Evolutionary conservation across 1,140 invertebrate species (phyloP).

Genomic region (Microplitis mediator): DNA sequence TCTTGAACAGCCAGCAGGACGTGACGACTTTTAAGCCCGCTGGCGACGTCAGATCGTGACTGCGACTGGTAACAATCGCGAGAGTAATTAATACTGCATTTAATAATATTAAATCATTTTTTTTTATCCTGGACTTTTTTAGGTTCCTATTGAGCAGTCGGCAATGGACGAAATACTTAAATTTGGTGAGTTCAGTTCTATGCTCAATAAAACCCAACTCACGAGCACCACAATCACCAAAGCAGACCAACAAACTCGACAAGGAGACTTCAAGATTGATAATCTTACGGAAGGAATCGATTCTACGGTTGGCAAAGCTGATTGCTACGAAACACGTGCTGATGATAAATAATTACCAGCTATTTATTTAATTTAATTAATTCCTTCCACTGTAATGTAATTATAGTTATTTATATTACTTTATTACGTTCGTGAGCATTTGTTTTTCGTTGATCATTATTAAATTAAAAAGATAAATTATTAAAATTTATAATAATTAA

Average conservation of each 20-base stretch:
- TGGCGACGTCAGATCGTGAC: conserved; percentile 25
- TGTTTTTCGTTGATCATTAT: not conserved
- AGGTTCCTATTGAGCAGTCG: conserved; percentile 50
- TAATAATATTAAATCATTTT: not conserved
- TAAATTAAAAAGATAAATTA: not conserved
- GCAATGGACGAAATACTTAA: conserved; percentile 55
- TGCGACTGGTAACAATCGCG: conserved; percentile 22
- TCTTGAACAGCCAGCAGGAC: conserved; percentile 26
- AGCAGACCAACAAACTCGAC: conserved; percentile 18
- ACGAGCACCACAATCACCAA: conserved; percentile 19
- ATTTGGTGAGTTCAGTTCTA: conserved; percentile 56
- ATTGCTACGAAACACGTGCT: no score
- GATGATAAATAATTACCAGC: no score
- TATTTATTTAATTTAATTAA: no score
- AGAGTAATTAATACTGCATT: not conserved
- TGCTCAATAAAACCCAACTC: conserved; percentile 51
- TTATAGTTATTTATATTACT: no score
- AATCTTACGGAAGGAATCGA: no score
- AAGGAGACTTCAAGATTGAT: not conserved
- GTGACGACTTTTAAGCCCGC: conserved; percentile 28
- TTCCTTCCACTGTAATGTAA: no score
- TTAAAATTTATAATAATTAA: not conserved
- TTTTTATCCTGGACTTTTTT: conserved; percentile 10
- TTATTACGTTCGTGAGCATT: no score
- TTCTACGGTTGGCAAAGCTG: no score